A percentile compares a stretch with the other conserved stretches of the same genome.
These are phyloP conservation scores for Leucosticte australis DNA, from an alignment of 2,113 vertebrate genomes.

Conservation along the genomic window DNA sequence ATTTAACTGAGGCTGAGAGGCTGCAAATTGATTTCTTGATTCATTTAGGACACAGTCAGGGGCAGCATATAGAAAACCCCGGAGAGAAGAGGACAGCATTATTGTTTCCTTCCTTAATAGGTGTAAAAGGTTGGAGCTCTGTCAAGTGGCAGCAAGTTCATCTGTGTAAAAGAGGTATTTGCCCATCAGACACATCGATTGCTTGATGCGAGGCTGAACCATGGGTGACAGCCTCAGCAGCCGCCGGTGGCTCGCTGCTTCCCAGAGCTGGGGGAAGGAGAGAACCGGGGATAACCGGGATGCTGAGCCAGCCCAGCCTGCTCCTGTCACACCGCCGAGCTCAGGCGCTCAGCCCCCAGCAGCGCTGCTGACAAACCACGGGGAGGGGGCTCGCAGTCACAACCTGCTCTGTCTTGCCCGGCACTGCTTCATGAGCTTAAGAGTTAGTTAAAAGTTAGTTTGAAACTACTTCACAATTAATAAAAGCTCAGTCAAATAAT, in stretches of 20 bases:
- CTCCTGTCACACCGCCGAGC: neutral
- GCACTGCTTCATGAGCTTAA: neutral
- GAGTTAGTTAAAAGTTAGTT: fast-evolving
- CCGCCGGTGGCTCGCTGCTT: neutral
- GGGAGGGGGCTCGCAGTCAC: neutral
- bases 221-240: neutral
- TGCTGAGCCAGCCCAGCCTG: neutral
- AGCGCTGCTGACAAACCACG: fast-evolving
- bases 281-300: fast-evolving
- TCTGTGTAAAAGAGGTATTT: conserved; percentile 1
- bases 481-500: neutral
- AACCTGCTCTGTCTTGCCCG: fast-evolving
- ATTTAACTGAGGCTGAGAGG: conserved; percentile 46
- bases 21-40: conserved; percentile 60
- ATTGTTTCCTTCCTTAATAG: conserved; percentile 43
- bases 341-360: neutral
- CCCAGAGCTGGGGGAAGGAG: neutral
- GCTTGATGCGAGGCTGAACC: neutral
- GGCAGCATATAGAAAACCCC: conserved; percentile 13
- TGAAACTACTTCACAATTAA: neutral
- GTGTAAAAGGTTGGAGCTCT: conserved; percentile 2
- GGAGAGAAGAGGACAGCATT: neutral
- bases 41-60: conserved; percentile 52
- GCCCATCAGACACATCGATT: neutral
- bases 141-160: conserved; percentile 11